These are phyloP conservation scores for Nibea coibor DNA, from an alignment of 2,113 vertebrate genomes.

Conservation along the genomic window DNA sequence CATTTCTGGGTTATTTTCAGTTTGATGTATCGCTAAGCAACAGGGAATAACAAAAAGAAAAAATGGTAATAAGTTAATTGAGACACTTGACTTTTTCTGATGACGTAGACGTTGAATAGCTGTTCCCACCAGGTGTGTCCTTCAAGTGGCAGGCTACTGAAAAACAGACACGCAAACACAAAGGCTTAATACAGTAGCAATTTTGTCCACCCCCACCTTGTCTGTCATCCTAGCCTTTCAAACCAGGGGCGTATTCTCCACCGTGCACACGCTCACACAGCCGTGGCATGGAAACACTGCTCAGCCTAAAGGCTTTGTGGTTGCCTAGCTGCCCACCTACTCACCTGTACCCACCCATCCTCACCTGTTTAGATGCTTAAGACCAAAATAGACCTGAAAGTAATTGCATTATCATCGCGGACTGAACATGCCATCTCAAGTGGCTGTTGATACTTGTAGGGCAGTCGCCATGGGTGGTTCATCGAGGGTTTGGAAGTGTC, in stretches of 20 bases:
- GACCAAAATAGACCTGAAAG: constrained; percentile 51
- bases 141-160: constrained; percentile 51
- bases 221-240: constrained; percentile 68
- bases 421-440: constrained; percentile 17
- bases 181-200: constrained; percentile 51
- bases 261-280: constrained; percentile 34
- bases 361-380: constrained; percentile 60
- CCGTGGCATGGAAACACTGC: constrained; percentile 52
- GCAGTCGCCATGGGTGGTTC: constrained; percentile 42
- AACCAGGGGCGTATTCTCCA: constrained; percentile 40
- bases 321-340: constrained; percentile 72
- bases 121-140: constrained; percentile 62
- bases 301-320: constrained; percentile 66
- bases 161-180: constrained; percentile 45
- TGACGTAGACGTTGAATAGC: constrained; percentile 46
- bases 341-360: constrained; percentile 60
- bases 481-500: constrained; percentile 47
- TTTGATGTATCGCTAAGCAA: constrained; percentile 63
- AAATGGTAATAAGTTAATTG: constrained; percentile 62
- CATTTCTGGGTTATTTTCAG: constrained; percentile 40
- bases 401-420: constrained; percentile 32
- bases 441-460: constrained; percentile 65
- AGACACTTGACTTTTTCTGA: constrained; percentile 57
- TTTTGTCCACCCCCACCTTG: constrained; percentile 64
- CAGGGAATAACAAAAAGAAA: constrained; percentile 49